These are phyloP conservation scores for Eleginops maclovinus DNA, from an alignment of 2,113 vertebrate species.

Conservation along the genomic window DNA sequence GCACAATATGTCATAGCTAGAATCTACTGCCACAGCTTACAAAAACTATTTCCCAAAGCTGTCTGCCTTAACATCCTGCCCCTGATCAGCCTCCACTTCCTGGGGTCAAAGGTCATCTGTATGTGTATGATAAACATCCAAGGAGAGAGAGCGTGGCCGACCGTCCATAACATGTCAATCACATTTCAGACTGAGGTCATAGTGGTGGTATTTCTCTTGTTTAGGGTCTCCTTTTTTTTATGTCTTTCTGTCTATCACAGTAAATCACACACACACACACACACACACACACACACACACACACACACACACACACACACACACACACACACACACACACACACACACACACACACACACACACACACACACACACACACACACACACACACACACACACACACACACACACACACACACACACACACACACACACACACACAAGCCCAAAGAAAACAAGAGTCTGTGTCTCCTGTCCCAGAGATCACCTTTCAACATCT, in stretches of 20 bases:
- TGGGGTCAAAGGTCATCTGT: constrained; percentile 59
- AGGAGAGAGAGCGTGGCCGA: constrained; percentile 10
- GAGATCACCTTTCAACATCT: constrained; percentile 84
- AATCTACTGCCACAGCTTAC: constrained; percentile 20
- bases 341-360: no score
- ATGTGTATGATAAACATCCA: constrained; percentile 51
- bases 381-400: constrained; percentile 18
- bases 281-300: constrained; percentile 61
- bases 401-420: constrained; percentile 50
- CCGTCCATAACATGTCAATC: constrained; percentile 58
- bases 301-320: constrained; percentile 63
- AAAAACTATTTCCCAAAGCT: constrained; percentile 52
- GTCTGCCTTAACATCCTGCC: constrained; percentile 60
- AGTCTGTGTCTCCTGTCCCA: constrained; percentile 79
- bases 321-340: background rate
- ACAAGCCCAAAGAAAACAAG: constrained; percentile 83
- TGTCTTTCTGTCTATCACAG: constrained; percentile 40
- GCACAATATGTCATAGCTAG: background rate
- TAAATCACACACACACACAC: constrained; percentile 8
- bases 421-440: constrained; percentile 54
- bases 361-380: no score
- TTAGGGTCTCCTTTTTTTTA: constrained; percentile 24
- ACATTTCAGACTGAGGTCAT: constrained; percentile 22
- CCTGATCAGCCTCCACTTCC: constrained; percentile 62
- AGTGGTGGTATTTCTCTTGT: constrained; percentile 22